A percentile compares a stretch with the other conserved stretches of the same genome.
Conservation (phyloP, 2,888 invertebrate species). For the Uloborus plumipes region DNA sequence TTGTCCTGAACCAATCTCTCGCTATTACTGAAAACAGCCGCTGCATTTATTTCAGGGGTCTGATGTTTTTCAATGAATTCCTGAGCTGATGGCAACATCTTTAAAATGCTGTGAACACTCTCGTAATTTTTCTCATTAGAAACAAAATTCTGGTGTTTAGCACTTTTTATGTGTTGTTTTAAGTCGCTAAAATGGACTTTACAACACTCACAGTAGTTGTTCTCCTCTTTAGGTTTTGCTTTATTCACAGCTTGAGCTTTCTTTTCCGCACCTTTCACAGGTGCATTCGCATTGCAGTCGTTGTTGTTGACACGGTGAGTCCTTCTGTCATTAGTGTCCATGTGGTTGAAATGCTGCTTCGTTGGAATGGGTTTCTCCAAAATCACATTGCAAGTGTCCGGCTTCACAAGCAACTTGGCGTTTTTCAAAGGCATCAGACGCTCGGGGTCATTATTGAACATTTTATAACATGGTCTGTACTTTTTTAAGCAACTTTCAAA, state of each 20-base stretch:
- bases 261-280: constrained; percentile 32
- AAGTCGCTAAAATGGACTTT: constrained; percentile 44
- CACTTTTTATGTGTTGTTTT: constrained; percentile 46
- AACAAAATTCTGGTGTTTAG: constrained; percentile 53
- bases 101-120: constrained; percentile 50
- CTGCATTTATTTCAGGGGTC: constrained; percentile 17
- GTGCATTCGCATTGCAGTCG: constrained; percentile 15
- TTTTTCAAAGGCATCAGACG: constrained; percentile 48
- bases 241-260: constrained; percentile 19
- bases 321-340: constrained; percentile 22
- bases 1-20: not conserved
- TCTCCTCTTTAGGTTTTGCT: constrained; percentile 43
- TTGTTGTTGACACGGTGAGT: constrained; percentile 19
- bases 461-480: constrained; percentile 52
- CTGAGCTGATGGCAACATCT: constrained; percentile 48
- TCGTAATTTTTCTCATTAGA: constrained; percentile 57
- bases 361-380: constrained; percentile 24
- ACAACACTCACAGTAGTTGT: constrained; percentile 60
- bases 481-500: constrained; percentile 46
- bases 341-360: constrained; percentile 31
- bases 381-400: constrained; percentile 43
- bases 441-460: constrained; percentile 46
- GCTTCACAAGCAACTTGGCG: constrained; percentile 37
- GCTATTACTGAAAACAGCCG: constrained; percentile 2
- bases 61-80: constrained; percentile 48